Percentiles rank a stretch among this genome's conserved stretches.
phyloP scores from a whole-genome alignment of 2,113 vertebrate species.

The Coptodon rendalli region DNA sequence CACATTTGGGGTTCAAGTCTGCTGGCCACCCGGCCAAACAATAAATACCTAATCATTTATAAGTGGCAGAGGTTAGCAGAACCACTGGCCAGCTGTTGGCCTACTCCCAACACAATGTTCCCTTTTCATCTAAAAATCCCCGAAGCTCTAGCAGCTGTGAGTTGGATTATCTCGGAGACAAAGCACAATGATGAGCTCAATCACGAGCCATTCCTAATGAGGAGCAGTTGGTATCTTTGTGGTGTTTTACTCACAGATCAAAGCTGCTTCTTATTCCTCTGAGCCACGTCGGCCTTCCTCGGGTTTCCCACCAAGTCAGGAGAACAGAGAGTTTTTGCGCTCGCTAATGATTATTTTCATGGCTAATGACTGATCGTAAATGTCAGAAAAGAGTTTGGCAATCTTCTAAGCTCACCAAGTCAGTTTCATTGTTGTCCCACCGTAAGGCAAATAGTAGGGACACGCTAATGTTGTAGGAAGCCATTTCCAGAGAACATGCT shows the following conservation, averaged over 20 bases:
- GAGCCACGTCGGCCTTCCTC: not conserved
- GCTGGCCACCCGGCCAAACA: not conserved
- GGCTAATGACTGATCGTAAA: not conserved
- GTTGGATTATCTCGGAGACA: not conserved
- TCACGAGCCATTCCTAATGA: conserved; percentile 4
- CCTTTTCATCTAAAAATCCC: not conserved
- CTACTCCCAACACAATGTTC: not conserved
- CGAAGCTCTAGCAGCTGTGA: not conserved
- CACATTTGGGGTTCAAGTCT: not conserved
- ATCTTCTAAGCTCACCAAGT: not conserved
- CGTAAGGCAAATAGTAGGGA: not conserved
- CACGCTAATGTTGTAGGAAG: not conserved
- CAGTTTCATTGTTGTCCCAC: not conserved
- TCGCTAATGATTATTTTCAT: not conserved
- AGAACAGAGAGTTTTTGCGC: not conserved
- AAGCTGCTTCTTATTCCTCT: conserved; percentile 20
- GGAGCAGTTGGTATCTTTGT: not conserved
- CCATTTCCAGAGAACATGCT: not conserved
- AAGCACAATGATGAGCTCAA: not conserved
- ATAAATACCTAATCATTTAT: not conserved
- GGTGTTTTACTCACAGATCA: not conserved
- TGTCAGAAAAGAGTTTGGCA: not conserved
- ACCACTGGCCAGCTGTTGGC: not conserved
- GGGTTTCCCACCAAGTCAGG: not conserved
- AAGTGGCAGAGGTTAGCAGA: not conserved